A percentile compares a stretch with the other conserved stretches of the same genome.
Evolutionary conservation across 2,797 vertebrate genomes (phyloP).

Genomic region (Oryzias dopingdopingensis): DNA sequence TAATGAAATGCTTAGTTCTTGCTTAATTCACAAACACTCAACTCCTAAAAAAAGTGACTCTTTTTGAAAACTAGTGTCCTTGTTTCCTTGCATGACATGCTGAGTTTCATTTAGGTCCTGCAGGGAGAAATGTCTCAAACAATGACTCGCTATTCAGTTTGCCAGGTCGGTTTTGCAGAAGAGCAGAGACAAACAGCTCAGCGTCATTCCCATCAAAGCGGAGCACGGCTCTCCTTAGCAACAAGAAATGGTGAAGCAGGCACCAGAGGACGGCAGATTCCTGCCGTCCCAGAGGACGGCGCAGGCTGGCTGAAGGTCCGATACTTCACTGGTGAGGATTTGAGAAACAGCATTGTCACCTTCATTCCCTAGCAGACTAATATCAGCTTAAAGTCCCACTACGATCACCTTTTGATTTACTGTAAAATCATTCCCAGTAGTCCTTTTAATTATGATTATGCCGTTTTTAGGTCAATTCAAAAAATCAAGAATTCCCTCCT

Average conservation of each 20-base stretch:
- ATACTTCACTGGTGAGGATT: slow-evolving; percentile 19
- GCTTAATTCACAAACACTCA: slow-evolving; percentile 22
- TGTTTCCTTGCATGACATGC: slow-evolving; percentile 7
- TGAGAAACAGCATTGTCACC: slow-evolving; percentile 33
- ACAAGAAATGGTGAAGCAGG: slow-evolving; percentile 38
- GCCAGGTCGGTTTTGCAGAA: slow-evolving; percentile 24
- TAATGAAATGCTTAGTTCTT: slow-evolving; percentile 17
- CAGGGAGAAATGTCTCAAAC: slow-evolving; percentile 10
- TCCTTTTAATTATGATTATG: no score
- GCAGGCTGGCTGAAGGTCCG: slow-evolving; percentile 15
- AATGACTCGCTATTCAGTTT: slow-evolving; percentile 30
- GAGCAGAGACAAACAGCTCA: slow-evolving; percentile 26
- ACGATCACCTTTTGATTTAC: no score
- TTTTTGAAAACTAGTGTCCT: slow-evolving; percentile 10
- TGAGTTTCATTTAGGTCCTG: slow-evolving; percentile 10
- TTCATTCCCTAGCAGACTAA: slow-evolving; percentile 33
- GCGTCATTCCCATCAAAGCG: slow-evolving; percentile 15
- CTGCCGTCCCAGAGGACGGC: slow-evolving; percentile 33
- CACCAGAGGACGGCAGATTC: slow-evolving; percentile 24
- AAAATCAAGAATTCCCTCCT: no score
- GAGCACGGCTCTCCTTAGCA: slow-evolving; percentile 56
- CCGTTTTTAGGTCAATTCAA: no score
- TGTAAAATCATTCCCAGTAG: no score
- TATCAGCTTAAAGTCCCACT: slow-evolving; percentile 15
- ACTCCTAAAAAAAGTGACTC: slow-evolving; percentile 4